Conservation (phyloP, 1,140 invertebrate species). For the Pseudomyrmex pallidus region DNA sequence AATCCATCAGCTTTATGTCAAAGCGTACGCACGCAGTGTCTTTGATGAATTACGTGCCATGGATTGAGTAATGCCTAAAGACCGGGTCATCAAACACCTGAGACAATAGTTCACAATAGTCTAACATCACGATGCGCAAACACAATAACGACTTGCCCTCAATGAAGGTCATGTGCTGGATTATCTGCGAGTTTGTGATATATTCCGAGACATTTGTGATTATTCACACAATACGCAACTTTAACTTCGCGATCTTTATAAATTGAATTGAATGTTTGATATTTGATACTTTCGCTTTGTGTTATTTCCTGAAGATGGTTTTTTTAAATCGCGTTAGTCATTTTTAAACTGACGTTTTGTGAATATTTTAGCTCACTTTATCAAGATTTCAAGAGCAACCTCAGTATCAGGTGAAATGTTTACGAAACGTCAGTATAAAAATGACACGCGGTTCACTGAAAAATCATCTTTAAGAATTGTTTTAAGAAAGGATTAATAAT, state of each 20-base stretch:
- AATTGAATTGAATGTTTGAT: background rate
- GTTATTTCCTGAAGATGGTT: no score
- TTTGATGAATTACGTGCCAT: slow-evolving; percentile 60
- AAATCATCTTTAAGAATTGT: no score
- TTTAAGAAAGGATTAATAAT: no score
- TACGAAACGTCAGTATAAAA: no score
- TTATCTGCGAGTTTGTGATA: slow-evolving; percentile 43
- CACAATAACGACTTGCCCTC: slow-evolving; percentile 46
- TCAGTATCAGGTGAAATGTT: no score
- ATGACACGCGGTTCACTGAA: no score
- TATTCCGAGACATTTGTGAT: slow-evolving; percentile 1
- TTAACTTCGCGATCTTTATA: background rate
- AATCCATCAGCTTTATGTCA: slow-evolving; percentile 60
- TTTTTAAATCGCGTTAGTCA: no score
- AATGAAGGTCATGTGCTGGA: slow-evolving; percentile 15
- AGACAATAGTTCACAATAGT: slow-evolving; percentile 59
- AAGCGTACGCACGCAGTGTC: slow-evolving; percentile 52
- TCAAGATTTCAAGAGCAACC: no score
- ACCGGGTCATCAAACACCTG: slow-evolving; percentile 59
- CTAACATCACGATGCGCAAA: slow-evolving; percentile 59
- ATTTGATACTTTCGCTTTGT: background rate
- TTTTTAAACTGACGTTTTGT: no score
- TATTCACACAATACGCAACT: slow-evolving; percentile 4
- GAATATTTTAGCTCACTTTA: no score
- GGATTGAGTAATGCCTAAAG: slow-evolving; percentile 57